Evolutionary conservation across 2,113 vertebrate genomes (phyloP).

Genomic region (Gallinago undulata): DNA sequence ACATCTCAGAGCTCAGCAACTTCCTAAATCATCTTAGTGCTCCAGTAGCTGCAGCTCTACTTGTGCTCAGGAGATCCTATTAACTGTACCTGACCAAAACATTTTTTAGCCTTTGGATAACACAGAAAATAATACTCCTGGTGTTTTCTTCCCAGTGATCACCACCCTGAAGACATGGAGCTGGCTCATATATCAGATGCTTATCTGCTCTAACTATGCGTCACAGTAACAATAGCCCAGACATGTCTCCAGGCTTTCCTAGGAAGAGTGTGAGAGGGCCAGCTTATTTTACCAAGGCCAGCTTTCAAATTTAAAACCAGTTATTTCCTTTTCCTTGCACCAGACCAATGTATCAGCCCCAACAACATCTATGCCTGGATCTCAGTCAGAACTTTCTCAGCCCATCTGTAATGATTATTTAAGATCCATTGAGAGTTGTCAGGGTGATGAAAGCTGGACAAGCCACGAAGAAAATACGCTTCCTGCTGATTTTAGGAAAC

Average conservation of each 20-base stretch:
- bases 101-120: background rate
- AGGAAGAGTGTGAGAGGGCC: background rate
- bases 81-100: background rate
- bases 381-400: background rate
- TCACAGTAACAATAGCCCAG: background rate
- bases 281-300: background rate
- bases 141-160: background rate
- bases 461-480: background rate
- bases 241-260: background rate
- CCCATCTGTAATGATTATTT: background rate
- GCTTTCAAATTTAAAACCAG: background rate
- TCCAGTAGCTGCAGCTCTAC: background rate
- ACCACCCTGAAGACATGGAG: accelerated
- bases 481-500: background rate
- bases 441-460: background rate
- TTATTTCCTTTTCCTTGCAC: background rate
- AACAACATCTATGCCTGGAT: background rate
- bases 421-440: background rate
- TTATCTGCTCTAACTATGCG: background rate
- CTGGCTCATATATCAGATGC: background rate
- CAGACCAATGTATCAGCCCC: background rate
- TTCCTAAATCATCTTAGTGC: background rate
- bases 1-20: background rate
- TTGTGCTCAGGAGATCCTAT: background rate
- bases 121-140: background rate